Percentiles rank a stretch among this genome's conserved stretches.
Conservation (phyloP, 1,140 invertebrate genomes). For the Acromyrmex charruanus region DNA sequence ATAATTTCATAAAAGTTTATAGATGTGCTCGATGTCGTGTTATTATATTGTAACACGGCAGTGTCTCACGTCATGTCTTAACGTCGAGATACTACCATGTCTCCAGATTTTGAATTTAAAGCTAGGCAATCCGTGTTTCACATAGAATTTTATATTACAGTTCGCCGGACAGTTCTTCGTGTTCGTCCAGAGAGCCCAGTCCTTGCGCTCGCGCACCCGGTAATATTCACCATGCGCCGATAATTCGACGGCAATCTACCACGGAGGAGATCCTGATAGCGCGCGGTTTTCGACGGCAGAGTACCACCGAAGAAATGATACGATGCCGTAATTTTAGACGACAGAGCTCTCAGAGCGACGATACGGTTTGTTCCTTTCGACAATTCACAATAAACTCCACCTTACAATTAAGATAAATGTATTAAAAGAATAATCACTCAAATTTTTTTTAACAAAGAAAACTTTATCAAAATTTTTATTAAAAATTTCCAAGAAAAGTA, state of each 20-base stretch:
- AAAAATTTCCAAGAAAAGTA: not conserved
- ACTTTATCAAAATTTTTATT: not conserved
- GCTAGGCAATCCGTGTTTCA: not conserved
- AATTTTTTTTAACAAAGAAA: too few species aligned
- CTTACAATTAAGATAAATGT: not conserved
- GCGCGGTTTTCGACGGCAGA: constrained; percentile 94
- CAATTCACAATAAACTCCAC: constrained; percentile 5
- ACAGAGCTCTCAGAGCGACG: constrained; percentile 93
- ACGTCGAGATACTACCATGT: too few species aligned
- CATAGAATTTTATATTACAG: constrained; percentile 68
- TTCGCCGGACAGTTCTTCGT: constrained; percentile 87
- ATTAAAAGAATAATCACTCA: not conserved
- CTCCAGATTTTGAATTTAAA: not conserved
- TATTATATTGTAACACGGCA: too few species aligned
- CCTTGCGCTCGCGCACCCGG: constrained; percentile 88
- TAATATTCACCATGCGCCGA: constrained; percentile 88
- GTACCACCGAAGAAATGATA: constrained; percentile 97
- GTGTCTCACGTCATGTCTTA: too few species aligned
- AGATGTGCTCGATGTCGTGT: not conserved
- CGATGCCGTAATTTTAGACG: constrained; percentile 94
- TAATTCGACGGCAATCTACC: constrained; percentile 94
- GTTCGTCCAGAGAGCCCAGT: constrained; percentile 89
- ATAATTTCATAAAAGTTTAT: not conserved
- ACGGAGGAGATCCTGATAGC: constrained; percentile 97
- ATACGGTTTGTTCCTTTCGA: constrained; percentile 87